phyloP scores from a whole-genome alignment of 2,113 vertebrate species.

The Plecotus auritus region DNA sequence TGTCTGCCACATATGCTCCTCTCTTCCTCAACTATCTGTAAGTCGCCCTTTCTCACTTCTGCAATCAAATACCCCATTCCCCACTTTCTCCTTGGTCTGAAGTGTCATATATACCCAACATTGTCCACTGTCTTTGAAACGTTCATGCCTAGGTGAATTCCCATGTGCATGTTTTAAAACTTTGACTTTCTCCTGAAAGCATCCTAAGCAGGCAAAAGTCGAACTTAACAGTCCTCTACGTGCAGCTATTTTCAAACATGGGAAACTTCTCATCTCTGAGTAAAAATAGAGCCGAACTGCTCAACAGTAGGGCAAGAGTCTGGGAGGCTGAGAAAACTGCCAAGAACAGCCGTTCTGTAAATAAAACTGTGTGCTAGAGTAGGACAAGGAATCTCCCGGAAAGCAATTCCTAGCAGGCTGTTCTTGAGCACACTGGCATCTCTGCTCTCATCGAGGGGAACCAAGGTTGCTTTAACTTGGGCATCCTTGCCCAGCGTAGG shows the following conservation, averaged over 20 bases:
- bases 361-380: neutral
- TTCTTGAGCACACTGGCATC: neutral
- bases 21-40: neutral
- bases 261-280: neutral
- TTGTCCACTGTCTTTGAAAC: neutral
- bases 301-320: conserved; percentile 3
- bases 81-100: neutral
- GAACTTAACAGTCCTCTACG: neutral
- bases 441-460: neutral
- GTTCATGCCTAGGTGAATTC: neutral
- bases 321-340: neutral
- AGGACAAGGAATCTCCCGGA: neutral
- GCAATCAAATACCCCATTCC: neutral
- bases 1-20: neutral
- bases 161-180: neutral
- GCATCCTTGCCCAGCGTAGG: neutral
- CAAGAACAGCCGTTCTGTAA: conserved; percentile 36
- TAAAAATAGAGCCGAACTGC: conserved; percentile 48
- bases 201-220: neutral
- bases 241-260: conserved; percentile 46
- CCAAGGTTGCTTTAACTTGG: neutral
- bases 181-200: neutral
- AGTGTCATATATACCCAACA: neutral
- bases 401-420: neutral
- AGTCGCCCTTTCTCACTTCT: neutral